These are phyloP conservation scores for Silvanus unidentatus DNA, from an alignment of 2,888 invertebrate genomes.

Conservation along the genomic window DNA sequence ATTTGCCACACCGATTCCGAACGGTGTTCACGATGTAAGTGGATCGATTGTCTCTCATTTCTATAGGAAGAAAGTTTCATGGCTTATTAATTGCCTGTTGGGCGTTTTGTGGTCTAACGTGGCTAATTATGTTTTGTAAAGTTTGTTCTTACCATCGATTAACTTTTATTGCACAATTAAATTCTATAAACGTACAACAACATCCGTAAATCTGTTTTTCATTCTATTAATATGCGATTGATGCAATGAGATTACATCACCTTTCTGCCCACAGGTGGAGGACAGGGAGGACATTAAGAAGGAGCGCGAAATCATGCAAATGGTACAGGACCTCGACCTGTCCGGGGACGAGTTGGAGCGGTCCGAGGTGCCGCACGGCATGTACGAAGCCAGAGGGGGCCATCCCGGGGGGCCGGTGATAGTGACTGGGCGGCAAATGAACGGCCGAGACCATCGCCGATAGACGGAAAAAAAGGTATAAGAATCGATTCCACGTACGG, in stretches of 20 bases:
- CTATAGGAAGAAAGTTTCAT: background rate
- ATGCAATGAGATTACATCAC: no score
- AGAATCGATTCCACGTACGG: no score
- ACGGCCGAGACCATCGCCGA: constrained; percentile 41
- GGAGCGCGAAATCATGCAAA: constrained; percentile 86
- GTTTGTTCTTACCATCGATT: no score
- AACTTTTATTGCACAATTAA: no score
- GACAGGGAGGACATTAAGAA: constrained; percentile 75
- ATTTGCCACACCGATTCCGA: constrained; percentile 67
- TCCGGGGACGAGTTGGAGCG: constrained; percentile 71
- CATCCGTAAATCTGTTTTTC: no score
- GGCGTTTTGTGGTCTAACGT: no score
- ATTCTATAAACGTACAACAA: no score
- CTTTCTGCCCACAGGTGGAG: constrained; percentile 50
- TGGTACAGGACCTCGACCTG: constrained; percentile 84
- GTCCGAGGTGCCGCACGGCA: constrained; percentile 58
- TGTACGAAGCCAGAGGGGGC: constrained; percentile 49
- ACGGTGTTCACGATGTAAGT: constrained; percentile 44
- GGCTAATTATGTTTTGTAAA: no score
- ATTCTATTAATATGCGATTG: no score
- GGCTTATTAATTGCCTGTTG: no score
- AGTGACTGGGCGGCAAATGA: constrained; percentile 38
- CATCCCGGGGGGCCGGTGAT: constrained; percentile 38
- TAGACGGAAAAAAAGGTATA: constrained; percentile 16
- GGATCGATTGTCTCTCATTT: background rate